Percentiles rank a stretch among this genome's conserved stretches.
These are phyloP conservation scores for Nomada hirtipes DNA, from an alignment of 2,888 invertebrate species.

Conservation along the genomic window DNA sequence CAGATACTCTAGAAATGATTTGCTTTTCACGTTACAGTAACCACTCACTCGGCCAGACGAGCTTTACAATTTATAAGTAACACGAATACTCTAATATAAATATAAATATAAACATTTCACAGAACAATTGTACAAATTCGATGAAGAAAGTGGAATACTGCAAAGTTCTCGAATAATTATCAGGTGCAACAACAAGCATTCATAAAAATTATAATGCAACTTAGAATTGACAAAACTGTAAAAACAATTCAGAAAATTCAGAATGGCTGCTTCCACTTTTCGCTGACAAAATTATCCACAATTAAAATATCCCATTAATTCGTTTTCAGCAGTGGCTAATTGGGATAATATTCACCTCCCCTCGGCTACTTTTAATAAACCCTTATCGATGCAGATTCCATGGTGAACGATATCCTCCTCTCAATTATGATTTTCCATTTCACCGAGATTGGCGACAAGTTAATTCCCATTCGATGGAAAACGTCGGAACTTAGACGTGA, in stretches of 20 bases:
- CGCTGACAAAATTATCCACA: conserved; percentile 7
- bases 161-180: too few species aligned
- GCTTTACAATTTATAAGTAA: too few species aligned
- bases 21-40: too few species aligned
- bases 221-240: too few species aligned
- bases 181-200: too few species aligned
- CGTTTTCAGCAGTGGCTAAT: conserved; percentile 27
- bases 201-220: too few species aligned
- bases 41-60: too few species aligned
- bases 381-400: conserved; percentile 41
- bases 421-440: conserved; percentile 48
- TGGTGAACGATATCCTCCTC: conserved; percentile 30
- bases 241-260: background rate
- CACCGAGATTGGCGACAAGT: conserved; percentile 6
- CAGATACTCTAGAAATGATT: too few species aligned
- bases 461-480: conserved; percentile 44
- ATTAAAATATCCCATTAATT: conserved; percentile 43
- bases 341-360: background rate
- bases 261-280: background rate
- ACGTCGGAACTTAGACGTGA: conserved; percentile 28
- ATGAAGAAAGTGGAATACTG: too few species aligned
- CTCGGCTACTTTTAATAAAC: conserved; percentile 32
- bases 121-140: too few species aligned
- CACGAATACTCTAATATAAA: too few species aligned
- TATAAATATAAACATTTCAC: too few species aligned